Conservation (phyloP, 2,888 invertebrate species). For the Monochamus alternatus region DNA sequence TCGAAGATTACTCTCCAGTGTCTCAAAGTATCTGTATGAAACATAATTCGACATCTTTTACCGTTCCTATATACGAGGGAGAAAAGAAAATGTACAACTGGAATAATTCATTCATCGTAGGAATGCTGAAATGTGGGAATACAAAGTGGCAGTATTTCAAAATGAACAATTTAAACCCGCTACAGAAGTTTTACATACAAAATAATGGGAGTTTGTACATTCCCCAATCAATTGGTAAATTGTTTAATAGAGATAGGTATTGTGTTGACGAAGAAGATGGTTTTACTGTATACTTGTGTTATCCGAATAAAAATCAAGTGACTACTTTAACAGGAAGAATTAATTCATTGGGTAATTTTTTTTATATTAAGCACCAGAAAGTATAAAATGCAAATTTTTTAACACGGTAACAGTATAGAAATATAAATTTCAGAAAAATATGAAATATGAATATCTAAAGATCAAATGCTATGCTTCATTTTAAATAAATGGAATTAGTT, state of each 20-base stretch:
- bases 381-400: too few species aligned
- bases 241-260: conserved; percentile 50
- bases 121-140: conserved; percentile 42
- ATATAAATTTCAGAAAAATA: too few species aligned
- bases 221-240: conserved; percentile 41
- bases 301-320: conserved; percentile 26
- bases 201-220: conserved; percentile 55
- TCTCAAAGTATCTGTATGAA: conserved; percentile 5
- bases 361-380: neutral
- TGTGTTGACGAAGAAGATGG: conserved; percentile 55
- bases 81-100: conserved; percentile 20
- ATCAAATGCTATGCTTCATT: too few species aligned
- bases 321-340: conserved; percentile 14
- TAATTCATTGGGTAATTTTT: conserved; percentile 32
- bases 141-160: conserved; percentile 42
- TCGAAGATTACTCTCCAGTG: neutral
- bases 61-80: conserved; percentile 40
- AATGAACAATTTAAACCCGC: conserved; percentile 41
- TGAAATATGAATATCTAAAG: too few species aligned
- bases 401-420: too few species aligned
- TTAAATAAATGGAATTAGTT: too few species aligned
- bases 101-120: conserved; percentile 35
- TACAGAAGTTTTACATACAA: conserved; percentile 56
- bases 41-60: conserved; percentile 26
- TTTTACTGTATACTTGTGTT: conserved; percentile 53